Percentiles rank a stretch among this genome's conserved stretches.
phyloP scores from a whole-genome alignment of 1,140 invertebrate genomes.

The Oryzaephilus surinamensis region DNA sequence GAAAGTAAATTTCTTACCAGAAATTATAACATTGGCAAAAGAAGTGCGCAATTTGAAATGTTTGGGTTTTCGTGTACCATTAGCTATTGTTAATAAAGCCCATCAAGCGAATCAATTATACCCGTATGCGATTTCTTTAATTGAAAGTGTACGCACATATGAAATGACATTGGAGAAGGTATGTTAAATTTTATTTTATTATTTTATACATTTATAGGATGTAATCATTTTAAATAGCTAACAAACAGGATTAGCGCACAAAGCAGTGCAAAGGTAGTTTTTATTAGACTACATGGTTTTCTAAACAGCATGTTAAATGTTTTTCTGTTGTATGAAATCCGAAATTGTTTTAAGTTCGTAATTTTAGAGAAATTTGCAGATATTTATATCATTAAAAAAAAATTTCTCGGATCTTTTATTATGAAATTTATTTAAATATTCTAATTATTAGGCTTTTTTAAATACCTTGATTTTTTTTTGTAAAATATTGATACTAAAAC shows the following conservation, averaged over 20 bases:
- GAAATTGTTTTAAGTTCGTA: too few species aligned
- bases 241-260: constrained; percentile 25
- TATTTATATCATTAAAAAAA: too few species aligned
- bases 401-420: too few species aligned
- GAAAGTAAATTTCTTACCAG: constrained; percentile 94
- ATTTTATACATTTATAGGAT: constrained; percentile 6
- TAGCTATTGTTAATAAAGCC: constrained; percentile 98
- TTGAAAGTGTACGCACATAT: constrained; percentile 95
- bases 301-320: constrained; percentile 8
- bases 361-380: too few species aligned
- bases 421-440: too few species aligned
- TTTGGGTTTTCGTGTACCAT: constrained; percentile 90
- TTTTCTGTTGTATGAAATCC: too few species aligned
- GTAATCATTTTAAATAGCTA: constrained; percentile 16
- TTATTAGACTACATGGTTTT: constrained; percentile 6
- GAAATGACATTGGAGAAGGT: constrained; percentile 95
- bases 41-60: constrained; percentile 97
- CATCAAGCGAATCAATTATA: constrained; percentile 98
- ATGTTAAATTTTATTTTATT: constrained; percentile 24
- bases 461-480: too few species aligned
- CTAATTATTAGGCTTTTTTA: too few species aligned
- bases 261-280: constrained; percentile 26
- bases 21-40: constrained; percentile 96
- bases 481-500: too few species aligned
- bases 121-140: constrained; percentile 96